Evolutionary conservation across 2,888 invertebrate species (phyloP), one percentile per base, ranked within the genome.

Genomic region (Drosophila fulvimacula): DNA sequence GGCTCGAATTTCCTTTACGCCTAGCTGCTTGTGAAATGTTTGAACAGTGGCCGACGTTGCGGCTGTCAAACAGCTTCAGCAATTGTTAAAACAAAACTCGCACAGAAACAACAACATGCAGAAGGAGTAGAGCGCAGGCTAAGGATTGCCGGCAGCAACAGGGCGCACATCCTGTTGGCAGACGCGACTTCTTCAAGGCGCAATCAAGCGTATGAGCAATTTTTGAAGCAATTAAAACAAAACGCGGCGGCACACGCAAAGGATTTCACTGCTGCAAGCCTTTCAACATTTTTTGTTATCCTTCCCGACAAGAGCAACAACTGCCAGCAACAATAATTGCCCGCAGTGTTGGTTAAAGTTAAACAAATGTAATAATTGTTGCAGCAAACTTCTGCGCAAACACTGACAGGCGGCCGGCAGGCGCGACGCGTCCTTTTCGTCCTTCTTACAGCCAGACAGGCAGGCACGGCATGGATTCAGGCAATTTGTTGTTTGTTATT

Each of bases 291-390:
- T 84, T 89, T 88, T 84, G 84, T 88, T 85, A 87, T 91, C 17
- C n/a, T 30, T 17, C 46, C 82, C 57, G 60, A 44, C 58, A 38
- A 42, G 52, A 39, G 27, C 15, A 61, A 49, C 60, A 69, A 41
- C 58, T 67, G 60, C 65, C 78, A 86, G 69, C 72, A 63, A 64
- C 30, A 52, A 69, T 65, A 83, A 86, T 81, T 74, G 81, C 79
- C 88, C 66, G 61, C 64, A 63, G 57, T 67, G 82, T 63, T 61
- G 52, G 57, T 57, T 69, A 84, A 82, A 82, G 86, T 82, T 79
- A 81, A 87, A 90, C 90, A 88, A 88, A 87, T 83, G 85, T 74
- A 89, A 89, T 90, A 88, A 88, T 88, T 88, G 88, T 83, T 82
- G 78, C 62, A 44, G 76, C 87, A 83, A 88, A 87, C 89, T 88